Evolutionary conservation across 2,888 invertebrate genomes (phyloP).

Genomic region (Oeneis ivallda): DNA sequence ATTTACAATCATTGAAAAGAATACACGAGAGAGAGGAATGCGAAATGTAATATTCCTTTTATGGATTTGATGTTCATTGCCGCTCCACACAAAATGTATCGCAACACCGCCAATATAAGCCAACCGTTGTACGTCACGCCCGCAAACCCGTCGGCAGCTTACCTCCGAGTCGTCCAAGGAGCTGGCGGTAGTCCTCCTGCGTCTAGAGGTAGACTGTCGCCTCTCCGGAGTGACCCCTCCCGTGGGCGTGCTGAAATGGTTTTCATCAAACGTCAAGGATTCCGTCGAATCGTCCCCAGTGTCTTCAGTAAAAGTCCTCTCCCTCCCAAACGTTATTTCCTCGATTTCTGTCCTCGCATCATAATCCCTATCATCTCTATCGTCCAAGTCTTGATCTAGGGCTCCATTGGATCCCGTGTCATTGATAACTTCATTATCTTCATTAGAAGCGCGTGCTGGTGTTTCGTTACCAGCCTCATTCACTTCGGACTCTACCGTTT

Average conservation of each 20-base stretch:
- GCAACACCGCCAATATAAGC: slow-evolving; percentile 30
- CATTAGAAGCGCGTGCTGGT: slow-evolving; percentile 37
- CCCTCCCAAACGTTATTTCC: slow-evolving; percentile 38
- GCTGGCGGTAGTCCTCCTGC: slow-evolving; percentile 57
- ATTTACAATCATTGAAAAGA: no score
- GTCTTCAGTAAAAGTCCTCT: slow-evolving; percentile 35
- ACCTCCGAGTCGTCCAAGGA: slow-evolving; percentile 76
- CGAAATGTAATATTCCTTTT: no score
- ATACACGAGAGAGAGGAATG: no score
- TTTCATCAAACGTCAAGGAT: slow-evolving; percentile 73
- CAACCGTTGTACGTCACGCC: slow-evolving; percentile 50
- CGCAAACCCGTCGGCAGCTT: slow-evolving; percentile 54
- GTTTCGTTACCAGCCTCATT: slow-evolving; percentile 33
- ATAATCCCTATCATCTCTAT: slow-evolving; percentile 27
- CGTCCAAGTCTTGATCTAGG: slow-evolving; percentile 14
- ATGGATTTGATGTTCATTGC: neutral
- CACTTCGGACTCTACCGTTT: slow-evolving; percentile 37
- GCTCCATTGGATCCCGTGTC: slow-evolving; percentile 36
- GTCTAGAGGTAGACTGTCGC: slow-evolving; percentile 45
- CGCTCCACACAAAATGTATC: neutral
- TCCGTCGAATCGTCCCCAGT: slow-evolving; percentile 48
- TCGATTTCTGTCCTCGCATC: slow-evolving; percentile 41
- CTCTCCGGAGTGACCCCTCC: slow-evolving; percentile 59
- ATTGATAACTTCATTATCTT: slow-evolving; percentile 27
- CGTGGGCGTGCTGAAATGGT: slow-evolving; percentile 76